These are phyloP conservation scores for Brachyopa scutellaris DNA, from an alignment of 2,888 invertebrate species.

Conservation along the genomic window DNA sequence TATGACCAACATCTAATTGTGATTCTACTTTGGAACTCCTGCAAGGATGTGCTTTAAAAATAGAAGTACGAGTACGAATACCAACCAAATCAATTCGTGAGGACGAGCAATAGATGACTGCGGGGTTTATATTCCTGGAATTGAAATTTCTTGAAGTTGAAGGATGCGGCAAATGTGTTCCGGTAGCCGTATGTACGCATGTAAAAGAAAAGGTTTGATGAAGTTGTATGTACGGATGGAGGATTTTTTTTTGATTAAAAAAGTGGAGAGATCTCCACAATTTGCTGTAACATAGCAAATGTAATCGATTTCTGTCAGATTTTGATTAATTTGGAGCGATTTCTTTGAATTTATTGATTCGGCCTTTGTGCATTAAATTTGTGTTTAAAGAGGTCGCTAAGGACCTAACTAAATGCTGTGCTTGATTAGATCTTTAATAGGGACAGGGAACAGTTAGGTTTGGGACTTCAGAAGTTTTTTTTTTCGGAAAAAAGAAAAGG, in stretches of 20 bases:
- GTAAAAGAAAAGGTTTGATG: slow-evolving; percentile 19
- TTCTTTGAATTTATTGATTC: background rate
- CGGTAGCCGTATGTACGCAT: slow-evolving; percentile 3
- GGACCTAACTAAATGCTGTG: no score
- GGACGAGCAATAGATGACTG: slow-evolving; percentile 38
- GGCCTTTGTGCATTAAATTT: no score
- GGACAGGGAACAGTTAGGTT: no score
- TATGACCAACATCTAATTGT: slow-evolving; percentile 51
- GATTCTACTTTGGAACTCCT: slow-evolving; percentile 20
- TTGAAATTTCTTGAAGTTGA: slow-evolving; percentile 42
- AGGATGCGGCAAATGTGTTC: slow-evolving; percentile 46
- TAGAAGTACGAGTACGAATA: slow-evolving; percentile 22
- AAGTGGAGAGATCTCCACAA: background rate
- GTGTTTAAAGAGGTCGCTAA: no score
- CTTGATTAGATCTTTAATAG: no score
- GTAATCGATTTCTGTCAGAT: slow-evolving; percentile 20
- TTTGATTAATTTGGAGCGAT: background rate
- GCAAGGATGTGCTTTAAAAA: slow-evolving; percentile 22
- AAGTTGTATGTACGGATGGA: slow-evolving; percentile 9
- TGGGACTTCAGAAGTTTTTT: no score
- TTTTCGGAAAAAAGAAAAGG: no score
- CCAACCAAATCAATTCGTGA: slow-evolving; percentile 35
- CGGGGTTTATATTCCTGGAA: slow-evolving; percentile 8
- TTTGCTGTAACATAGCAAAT: background rate
- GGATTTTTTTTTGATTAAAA: background rate